A percentile compares a stretch with the other conserved stretches of the same genome.
phyloP scores from a whole-genome alignment of 2,113 vertebrate genomes.

The Mesembrinibis cayennensis region DNA sequence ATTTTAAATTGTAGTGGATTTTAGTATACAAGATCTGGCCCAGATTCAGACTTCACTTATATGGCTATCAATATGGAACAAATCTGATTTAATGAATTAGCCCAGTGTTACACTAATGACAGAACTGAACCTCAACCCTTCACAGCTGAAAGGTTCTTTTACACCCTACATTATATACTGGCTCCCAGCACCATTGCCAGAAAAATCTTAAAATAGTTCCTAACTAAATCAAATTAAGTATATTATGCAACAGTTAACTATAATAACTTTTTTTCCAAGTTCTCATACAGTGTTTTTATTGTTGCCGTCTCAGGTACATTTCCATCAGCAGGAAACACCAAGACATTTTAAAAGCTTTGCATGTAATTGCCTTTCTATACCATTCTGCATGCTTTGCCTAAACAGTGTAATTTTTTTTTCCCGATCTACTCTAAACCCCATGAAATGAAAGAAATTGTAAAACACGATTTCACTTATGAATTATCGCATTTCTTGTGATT shows the following conservation, averaged over 20 bases:
- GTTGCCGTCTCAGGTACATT: conserved; percentile 22
- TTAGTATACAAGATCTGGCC: not conserved
- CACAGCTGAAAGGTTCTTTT: not conserved
- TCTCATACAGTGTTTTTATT: not conserved
- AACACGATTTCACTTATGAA: conserved; percentile 59
- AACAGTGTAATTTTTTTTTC: not conserved
- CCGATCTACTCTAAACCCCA: conserved; percentile 11
- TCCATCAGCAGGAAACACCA: conserved; percentile 28
- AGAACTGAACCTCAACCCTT: not conserved
- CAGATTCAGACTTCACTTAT: not conserved
- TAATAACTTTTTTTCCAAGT: conserved; percentile 12
- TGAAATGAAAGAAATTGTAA: conserved; percentile 54
- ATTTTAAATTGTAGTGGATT: not conserved
- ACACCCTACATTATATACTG: not conserved
- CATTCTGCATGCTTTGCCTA: conserved; percentile 12
- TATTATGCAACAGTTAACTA: not conserved
- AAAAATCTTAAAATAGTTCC: not conserved
- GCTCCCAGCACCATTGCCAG: not conserved
- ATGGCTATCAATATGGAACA: not conserved
- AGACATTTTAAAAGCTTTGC: conserved; percentile 11
- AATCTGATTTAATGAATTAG: not conserved
- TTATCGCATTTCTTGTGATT: conserved; percentile 57
- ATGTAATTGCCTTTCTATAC: conserved; percentile 20
- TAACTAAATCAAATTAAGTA: conserved; percentile 9
- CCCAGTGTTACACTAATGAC: not conserved